A percentile compares a stretch with the other conserved stretches of the same genome.
Evolutionary conservation across 2,797 vertebrate species (phyloP).

Genomic region (Crenichthys baileyi): DNA sequence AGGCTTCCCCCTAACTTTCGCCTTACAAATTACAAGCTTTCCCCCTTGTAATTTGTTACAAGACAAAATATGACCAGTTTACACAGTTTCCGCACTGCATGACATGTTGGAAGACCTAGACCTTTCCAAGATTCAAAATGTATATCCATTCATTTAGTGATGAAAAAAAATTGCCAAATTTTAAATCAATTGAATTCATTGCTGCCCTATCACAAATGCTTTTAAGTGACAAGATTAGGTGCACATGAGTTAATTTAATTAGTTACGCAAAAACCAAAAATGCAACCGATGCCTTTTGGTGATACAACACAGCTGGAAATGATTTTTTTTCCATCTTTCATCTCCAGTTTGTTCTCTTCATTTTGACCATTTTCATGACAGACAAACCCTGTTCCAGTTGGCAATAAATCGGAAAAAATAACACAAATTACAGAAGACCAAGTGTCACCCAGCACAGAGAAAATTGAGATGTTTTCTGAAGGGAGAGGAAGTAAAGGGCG

Average conservation of each 20-base stretch:
- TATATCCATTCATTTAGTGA: not conserved
- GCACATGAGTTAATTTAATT: slow-evolving; percentile 24
- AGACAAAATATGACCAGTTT: too few species aligned
- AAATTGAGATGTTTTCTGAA: slow-evolving; percentile 44
- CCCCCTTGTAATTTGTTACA: not conserved
- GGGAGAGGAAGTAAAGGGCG: slow-evolving; percentile 44
- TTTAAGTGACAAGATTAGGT: not conserved
- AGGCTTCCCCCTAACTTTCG: not conserved
- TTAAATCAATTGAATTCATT: not conserved
- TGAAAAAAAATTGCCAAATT: not conserved
- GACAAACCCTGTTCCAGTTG: slow-evolving; percentile 44
- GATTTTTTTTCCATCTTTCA: slow-evolving; percentile 32
- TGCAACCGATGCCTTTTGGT: slow-evolving; percentile 24
- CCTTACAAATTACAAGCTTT: too few species aligned
- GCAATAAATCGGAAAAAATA: slow-evolving; percentile 44
- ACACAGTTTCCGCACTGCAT: not conserved
- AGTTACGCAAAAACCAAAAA: slow-evolving; percentile 23
- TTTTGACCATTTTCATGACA: slow-evolving; percentile 46
- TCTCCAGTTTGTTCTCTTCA: slow-evolving; percentile 42
- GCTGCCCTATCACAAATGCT: not conserved
- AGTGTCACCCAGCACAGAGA: slow-evolving; percentile 44
- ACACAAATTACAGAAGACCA: slow-evolving; percentile 49
- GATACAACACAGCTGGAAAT: slow-evolving; percentile 40
- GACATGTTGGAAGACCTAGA: not conserved
- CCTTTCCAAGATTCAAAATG: not conserved